Evolutionary conservation across 2,797 vertebrate species (phyloP).

Genomic region (Periparus ater): DNA sequence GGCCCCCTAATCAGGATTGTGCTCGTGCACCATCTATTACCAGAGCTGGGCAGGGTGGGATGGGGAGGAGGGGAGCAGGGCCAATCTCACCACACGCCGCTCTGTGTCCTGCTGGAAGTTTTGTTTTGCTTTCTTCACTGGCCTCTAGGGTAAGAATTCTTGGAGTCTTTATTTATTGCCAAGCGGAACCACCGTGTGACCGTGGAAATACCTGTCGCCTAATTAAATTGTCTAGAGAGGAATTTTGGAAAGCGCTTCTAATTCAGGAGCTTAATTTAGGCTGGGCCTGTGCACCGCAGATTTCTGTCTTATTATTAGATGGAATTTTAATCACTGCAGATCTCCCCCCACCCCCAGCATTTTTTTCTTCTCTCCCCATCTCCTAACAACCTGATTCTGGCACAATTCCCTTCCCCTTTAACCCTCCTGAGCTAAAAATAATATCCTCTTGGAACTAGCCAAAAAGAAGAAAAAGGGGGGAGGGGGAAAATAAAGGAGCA

Average conservation of each 20-base stretch:
- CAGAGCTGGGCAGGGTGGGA: neutral
- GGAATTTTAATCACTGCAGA: constrained; percentile 56
- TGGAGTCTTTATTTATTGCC: constrained; percentile 38
- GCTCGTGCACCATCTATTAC: constrained; percentile 31
- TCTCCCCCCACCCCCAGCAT: constrained; percentile 38
- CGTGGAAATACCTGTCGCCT: constrained; percentile 49
- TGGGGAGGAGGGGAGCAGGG: neutral
- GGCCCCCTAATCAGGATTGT: neutral
- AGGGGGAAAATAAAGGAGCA: neutral
- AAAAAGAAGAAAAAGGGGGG: neutral
- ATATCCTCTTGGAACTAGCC: constrained; percentile 64
- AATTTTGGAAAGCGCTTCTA: constrained; percentile 32
- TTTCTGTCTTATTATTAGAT: constrained; percentile 65
- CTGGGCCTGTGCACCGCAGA: neutral
- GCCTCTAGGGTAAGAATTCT: constrained; percentile 24
- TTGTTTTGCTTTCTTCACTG: constrained; percentile 29
- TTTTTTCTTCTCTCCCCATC: constrained; percentile 52
- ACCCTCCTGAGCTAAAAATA: constrained; percentile 78
- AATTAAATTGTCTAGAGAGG: constrained; percentile 60
- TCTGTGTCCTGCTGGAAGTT: constrained; percentile 9
- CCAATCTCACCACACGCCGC: neutral
- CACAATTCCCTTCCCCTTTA: constrained; percentile 73
- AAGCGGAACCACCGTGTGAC: constrained; percentile 4
- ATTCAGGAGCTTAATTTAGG: constrained; percentile 63
- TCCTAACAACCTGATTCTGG: constrained; percentile 75